These are phyloP conservation scores for Acanthurus leucopareius DNA, from an alignment of 2,797 vertebrate species.

Conservation along the genomic window DNA sequence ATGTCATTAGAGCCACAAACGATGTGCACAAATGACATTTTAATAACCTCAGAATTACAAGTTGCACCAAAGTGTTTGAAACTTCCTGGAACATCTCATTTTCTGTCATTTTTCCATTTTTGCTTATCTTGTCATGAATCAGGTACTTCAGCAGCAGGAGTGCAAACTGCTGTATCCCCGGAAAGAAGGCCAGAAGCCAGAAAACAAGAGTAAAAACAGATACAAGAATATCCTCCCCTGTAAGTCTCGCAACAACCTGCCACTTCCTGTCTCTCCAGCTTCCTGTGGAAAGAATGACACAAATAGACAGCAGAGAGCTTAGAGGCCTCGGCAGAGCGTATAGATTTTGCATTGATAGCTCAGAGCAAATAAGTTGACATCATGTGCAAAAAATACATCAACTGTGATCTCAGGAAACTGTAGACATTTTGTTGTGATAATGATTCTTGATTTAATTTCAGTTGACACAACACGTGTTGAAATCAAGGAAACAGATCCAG, in stretches of 20 bases:
- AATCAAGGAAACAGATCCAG: constrained; percentile 84
- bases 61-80: background rate
- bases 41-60: background rate
- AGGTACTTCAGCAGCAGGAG: constrained; percentile 94
- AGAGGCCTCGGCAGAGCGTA: constrained; percentile 42
- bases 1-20: too few relatives aligned
- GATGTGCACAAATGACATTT: too few relatives aligned
- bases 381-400: background rate
- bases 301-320: constrained; percentile 41
- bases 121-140: constrained; percentile 22
- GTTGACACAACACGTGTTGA: constrained; percentile 90
- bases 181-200: constrained; percentile 91
- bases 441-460: constrained; percentile 64
- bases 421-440: constrained; percentile 16
- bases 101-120: background rate
- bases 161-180: constrained; percentile 91
- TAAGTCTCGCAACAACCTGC: constrained; percentile 80
- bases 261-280: constrained; percentile 77
- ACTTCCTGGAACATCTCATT: background rate
- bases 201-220: constrained; percentile 93
- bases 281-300: constrained; percentile 82
- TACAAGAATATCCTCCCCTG: constrained; percentile 95
- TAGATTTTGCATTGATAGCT: constrained; percentile 38
- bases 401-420: constrained; percentile 18
- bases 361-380: constrained; percentile 15